Base-by-base conservation (phyloP, 2,113 vertebrate genomes). In the Pipa parva region DNA sequence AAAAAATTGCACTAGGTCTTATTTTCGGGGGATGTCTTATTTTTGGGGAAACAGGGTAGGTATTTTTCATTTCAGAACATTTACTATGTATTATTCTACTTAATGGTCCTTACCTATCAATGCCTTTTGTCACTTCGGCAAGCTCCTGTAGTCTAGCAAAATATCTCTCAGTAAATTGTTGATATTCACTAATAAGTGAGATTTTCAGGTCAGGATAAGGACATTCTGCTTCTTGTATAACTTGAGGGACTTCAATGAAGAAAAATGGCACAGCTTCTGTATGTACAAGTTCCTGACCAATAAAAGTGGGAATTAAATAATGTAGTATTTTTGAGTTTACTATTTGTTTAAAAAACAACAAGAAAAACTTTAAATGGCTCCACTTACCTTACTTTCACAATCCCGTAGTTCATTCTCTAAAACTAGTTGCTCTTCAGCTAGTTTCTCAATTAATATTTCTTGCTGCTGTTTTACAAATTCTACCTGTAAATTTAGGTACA, bases 81-180 rank as follows among this genome's bases (percentile, higher is more conserved):
- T n/a, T n/a, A n/a, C n/a, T n/a, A n/a, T n/a, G n/a, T n/a, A n/a
- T n/a, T n/a, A n/a, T n/a, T n/a, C n/a, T n/a, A n/a, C n/a, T n/a
- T n/a, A n/a, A n/a, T n/a, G n/a, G n/a, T n/a, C n/a, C 39, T 79
- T 73, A 98, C 95, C 92, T 92, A 63, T 63, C 58, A n/a, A 84
- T 70, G n/a, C 51, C 76, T 71, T 87, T 45, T 31, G 92, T 74
- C 37, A 87, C 83, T 18, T 82, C 58, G 36, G 87, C 81, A 29
- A 88, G 49, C 28, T 75, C 74, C 42, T 81, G 80, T 10, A 95
- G 76, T 67, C 80, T 90, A 25, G 64, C 72, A 71, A 81, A 76
- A 79, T 88, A 92, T 25, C 79, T 81, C 0, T 84, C 71, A 62
- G 89, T 86, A 58, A 95, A 83, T 25, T 81, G 78, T 39, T 15